Base-by-base conservation (phyloP, 2,113 vertebrate species). In the Seriola quinqueradiata region DNA sequence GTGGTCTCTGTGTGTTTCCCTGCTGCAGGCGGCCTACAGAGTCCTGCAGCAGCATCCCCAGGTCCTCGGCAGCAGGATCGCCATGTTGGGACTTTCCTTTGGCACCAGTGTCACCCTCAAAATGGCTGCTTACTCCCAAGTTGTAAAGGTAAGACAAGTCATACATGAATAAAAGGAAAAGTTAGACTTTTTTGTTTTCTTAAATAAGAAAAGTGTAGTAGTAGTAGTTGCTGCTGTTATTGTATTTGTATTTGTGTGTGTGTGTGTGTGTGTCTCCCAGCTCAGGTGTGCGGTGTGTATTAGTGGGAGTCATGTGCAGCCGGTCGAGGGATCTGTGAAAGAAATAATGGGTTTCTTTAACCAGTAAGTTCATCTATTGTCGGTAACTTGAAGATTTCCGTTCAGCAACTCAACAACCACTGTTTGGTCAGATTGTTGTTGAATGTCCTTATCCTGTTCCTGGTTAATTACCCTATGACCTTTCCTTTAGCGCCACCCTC, bases 11-110 rank as follows among this genome's bases (percentile, higher is more conserved):
- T 10, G 0, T 55, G 38, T 55, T 10, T 28, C n/a, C 19, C 11
- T 46, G 5, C 8, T 85, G 21, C 77, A 93, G 91, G 46, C 1
- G 1, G 92, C 92, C 57, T 92, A 77, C 8, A 79, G 5, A 44
- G 54, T 89, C 63, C 77, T 93, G 86, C 72, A 81, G 75, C 60
- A 89, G 61, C 90, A 92, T 38, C 90, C 92, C 54, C 79, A 91
- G 85, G 50, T 93, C 55, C n/a, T 89, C 0, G 11, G 81, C 79
- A 89, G 85, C 75, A 90, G 87, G 60, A 90, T 92, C 14, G 92
- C 57, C 61, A 89, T 93, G 86, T 13, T 91, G 70, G 91, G 92
- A 1, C 7, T 93, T 1, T 93, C 90, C 28, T 19, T 93, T 0
- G 90, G 91, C 11, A 40, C 80, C 54, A n/a, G 13, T 16, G 0